Evolutionary conservation across 1,140 invertebrate species (phyloP), one percentile per base, ranked within the genome.

Genomic region (Bacillus rossius): DNA sequence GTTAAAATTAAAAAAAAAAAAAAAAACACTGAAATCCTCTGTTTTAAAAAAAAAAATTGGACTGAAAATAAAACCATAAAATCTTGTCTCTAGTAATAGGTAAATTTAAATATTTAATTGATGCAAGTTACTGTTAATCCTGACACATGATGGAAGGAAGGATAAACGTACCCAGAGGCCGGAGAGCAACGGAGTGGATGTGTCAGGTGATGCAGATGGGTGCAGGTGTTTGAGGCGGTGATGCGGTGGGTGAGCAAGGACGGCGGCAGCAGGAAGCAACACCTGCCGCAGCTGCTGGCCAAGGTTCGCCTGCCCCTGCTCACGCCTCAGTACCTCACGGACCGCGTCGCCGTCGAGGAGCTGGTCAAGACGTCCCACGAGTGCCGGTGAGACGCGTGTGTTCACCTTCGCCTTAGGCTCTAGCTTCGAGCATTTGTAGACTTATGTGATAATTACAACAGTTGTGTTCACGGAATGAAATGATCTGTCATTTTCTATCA

Each of bases 311-410:
- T 96, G 62, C 91, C 92, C 0, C 71, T 94, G 8, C 75, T 95
- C 1, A 85, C 86, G 5, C 91, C 92, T 1, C 84, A 91, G 65
- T 94, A 89, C 70, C 73, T 95, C 26, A 85, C 89, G 2, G 92
- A 95, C 75, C 75, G 83, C 55, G 90, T 95, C 7, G 85, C 88
- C 1, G 86, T 87, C n/a, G 90, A 94, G 69, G 85, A 89, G 64
- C 72, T 94, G 1, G 85, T 96, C 38, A 77, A 83, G 63, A 80
- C 79, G 29, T 91, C 86, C 25, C 84, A 89, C 67, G 81, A 85
- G 65, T 92, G 89, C 74, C 77, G 86, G 84, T 84, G 71, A 70
- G 61, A 61, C n/a, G 19, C n/a, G 4, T 42, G 41, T 16, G n/a
- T n/a, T n/a, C n/a, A n/a, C n/a, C n/a, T n/a, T 49, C 22, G 14